Conservation (phyloP, 2,888 invertebrate species). For the Schizaphis graminum region DNA sequence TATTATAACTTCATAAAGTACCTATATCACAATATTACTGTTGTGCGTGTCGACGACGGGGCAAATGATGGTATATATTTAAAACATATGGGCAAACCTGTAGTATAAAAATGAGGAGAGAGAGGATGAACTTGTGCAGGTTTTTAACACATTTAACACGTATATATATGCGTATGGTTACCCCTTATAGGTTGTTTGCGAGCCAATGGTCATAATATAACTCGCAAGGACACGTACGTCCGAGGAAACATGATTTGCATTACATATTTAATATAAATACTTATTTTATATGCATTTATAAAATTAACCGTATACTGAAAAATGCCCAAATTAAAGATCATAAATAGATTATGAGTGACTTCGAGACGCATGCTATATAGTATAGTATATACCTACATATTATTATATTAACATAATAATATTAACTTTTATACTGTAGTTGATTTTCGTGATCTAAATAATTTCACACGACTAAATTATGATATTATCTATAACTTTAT, state of each 20-base stretch:
- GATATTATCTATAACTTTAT: background rate
- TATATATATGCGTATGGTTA: background rate
- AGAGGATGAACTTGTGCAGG: background rate
- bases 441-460: background rate
- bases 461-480: background rate
- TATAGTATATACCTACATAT: background rate
- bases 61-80: background rate
- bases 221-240: conserved; percentile 29
- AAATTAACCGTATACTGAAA: background rate
- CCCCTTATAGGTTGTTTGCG: background rate
- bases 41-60: background rate
- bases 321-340: background rate
- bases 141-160: conserved; percentile 25
- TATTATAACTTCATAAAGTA: conserved; percentile 7
- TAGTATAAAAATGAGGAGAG: background rate
- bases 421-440: background rate
- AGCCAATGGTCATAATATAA: conserved; percentile 9
- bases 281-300: background rate
- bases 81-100: background rate
- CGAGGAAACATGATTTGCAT: conserved; percentile 15
- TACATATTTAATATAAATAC: background rate
- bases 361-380: background rate
- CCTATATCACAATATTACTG: background rate
- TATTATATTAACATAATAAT: background rate
- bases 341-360: background rate